phyloP scores from a whole-genome alignment of 2,113 vertebrate genomes.

The Meleagris gallopavo region DNA sequence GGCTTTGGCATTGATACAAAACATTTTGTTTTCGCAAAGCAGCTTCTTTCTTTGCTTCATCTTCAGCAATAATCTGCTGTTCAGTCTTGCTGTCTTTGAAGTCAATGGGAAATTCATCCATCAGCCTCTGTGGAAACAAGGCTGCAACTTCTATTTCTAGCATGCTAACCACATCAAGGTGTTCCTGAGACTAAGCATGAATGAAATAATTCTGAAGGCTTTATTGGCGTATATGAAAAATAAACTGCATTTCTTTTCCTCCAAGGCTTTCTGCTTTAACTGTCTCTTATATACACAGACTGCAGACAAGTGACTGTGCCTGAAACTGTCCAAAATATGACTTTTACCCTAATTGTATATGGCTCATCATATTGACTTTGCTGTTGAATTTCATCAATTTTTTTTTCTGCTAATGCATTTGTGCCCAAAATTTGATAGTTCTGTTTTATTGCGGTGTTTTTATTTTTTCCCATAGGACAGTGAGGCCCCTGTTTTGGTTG shows the following conservation, averaged over 20 bases:
- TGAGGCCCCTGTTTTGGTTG: background rate
- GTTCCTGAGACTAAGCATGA: accelerated
- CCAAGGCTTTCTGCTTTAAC: background rate
- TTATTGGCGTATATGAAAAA: background rate
- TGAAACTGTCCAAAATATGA: background rate
- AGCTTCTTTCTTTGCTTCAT: background rate
- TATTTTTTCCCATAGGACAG: background rate
- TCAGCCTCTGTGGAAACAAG: background rate
- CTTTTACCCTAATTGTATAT: background rate
- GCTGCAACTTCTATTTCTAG: background rate
- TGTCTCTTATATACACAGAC: background rate
- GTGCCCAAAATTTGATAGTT: background rate
- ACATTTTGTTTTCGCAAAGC: slow-evolving; percentile 21
- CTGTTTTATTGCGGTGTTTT: background rate
- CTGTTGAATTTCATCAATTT: background rate
- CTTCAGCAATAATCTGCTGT: background rate
- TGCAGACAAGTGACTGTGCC: background rate
- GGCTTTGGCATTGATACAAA: background rate
- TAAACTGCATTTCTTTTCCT: background rate
- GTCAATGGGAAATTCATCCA: background rate
- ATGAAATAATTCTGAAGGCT: background rate
- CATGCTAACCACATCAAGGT: background rate
- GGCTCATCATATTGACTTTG: background rate
- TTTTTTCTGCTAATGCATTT: background rate
- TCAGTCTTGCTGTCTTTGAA: background rate